phyloP scores from a whole-genome alignment of 2,113 vertebrate species.

The Carettochelys insculpta region DNA sequence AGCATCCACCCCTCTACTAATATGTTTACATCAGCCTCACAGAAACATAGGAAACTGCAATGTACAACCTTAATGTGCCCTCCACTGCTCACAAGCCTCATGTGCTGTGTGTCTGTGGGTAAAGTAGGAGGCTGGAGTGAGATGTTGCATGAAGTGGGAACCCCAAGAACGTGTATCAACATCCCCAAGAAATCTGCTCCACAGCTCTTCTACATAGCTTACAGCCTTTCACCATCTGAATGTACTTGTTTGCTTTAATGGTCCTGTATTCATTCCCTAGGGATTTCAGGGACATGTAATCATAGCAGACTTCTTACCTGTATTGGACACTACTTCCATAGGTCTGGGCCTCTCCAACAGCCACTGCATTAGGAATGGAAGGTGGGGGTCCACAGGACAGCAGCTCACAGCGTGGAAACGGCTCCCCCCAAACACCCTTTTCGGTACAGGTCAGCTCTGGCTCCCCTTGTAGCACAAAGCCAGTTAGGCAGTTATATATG shows the following conservation, averaged over 20 bases:
- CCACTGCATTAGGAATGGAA: slow-evolving; percentile 78
- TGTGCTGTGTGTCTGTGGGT: not conserved
- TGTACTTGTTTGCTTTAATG: not conserved
- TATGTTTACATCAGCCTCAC: not conserved
- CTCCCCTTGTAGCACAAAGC: slow-evolving; percentile 82
- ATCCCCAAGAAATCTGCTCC: not conserved
- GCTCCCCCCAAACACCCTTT: slow-evolving; percentile 86
- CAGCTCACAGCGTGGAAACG: slow-evolving; percentile 86
- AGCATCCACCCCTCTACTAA: not conserved
- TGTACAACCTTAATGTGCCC: rapidly evolving
- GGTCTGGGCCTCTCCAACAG: slow-evolving; percentile 78
- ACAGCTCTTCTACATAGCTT: not conserved
- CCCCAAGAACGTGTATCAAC: not conserved
- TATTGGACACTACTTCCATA: slow-evolving; percentile 89
- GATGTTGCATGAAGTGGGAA: not conserved
- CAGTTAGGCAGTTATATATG: slow-evolving; percentile 86
- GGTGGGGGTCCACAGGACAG: slow-evolving; percentile 90
- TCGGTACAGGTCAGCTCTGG: slow-evolving; percentile 85
- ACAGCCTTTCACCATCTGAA: not conserved
- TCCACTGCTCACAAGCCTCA: not conserved
- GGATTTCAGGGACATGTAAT: not conserved
- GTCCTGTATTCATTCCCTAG: not conserved
- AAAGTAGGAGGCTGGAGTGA: not conserved
- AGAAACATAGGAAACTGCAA: not conserved
- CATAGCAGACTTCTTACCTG: slow-evolving; percentile 81